A percentile compares a stretch with the other conserved stretches of the same genome.
phyloP scores from a whole-genome alignment of 2,888 invertebrate species.

The Choristoneura rosaceana region DNA sequence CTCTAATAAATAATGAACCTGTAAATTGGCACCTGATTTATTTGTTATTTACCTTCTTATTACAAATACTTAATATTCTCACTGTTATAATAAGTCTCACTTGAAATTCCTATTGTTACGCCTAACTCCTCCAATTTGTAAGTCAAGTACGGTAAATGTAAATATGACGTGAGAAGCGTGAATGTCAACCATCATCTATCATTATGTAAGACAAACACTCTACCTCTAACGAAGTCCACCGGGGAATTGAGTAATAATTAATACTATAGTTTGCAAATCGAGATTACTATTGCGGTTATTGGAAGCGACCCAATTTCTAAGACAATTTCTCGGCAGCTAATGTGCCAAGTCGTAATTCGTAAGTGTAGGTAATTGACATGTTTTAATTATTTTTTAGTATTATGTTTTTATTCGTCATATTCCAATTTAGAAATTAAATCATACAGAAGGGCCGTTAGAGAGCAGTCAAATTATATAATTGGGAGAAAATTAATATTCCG shows the following conservation, averaged over 20 bases:
- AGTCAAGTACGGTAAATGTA: conserved; percentile 2
- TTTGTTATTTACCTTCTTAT: background rate
- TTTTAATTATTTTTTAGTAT: too few relatives aligned
- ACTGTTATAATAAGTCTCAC: background rate
- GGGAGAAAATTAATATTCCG: conserved; percentile 1
- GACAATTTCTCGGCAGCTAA: background rate
- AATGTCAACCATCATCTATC: conserved; percentile 13
- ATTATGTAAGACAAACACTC: conserved; percentile 36
- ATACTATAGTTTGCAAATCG: conserved; percentile 24
- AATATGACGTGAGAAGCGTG: conserved; percentile 11
- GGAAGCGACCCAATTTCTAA: conserved; percentile 16
- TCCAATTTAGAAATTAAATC: background rate
- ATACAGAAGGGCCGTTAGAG: background rate
- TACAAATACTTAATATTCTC: background rate
- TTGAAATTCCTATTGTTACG: background rate
- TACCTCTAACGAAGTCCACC: conserved; percentile 19
- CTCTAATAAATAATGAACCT: background rate
- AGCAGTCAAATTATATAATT: conserved; percentile 4
- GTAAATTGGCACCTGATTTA: background rate
- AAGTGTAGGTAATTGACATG: too few relatives aligned
- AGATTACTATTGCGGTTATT: conserved; percentile 16
- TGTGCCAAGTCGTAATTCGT: too few relatives aligned
- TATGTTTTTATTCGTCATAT: background rate
- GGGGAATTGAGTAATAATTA: conserved; percentile 27
- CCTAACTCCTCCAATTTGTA: background rate